phyloP scores from a whole-genome alignment of 1,140 invertebrate genomes.

The Megalonaias nervosa region DNA sequence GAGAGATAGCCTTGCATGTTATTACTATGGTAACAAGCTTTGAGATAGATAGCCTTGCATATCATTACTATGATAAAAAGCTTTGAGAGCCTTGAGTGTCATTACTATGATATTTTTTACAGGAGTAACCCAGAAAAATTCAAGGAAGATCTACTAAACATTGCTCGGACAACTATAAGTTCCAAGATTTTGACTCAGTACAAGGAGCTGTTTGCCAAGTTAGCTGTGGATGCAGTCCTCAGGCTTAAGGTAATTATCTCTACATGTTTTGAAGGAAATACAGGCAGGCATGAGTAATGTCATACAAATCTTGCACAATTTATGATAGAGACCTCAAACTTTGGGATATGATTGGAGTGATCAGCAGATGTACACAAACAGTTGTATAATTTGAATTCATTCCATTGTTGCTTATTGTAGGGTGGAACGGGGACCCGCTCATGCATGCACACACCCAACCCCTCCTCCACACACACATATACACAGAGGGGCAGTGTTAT shows the following conservation, averaged over 20 bases:
- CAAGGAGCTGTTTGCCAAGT: slow-evolving; percentile 96
- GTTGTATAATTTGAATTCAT: too few relatives aligned
- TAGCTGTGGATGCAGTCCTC: slow-evolving; percentile 96
- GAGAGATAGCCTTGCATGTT: too few relatives aligned
- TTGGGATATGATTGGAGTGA: too few relatives aligned
- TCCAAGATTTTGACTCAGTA: slow-evolving; percentile 99
- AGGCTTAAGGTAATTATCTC: slow-evolving; percentile 81
- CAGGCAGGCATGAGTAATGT: too few relatives aligned
- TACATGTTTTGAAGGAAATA: background rate
- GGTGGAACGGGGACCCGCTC: too few relatives aligned
- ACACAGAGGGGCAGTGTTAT: too few relatives aligned
- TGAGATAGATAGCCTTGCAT: background rate
- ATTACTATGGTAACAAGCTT: background rate
- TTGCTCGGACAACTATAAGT: slow-evolving; percentile 97
- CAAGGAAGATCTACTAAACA: slow-evolving; percentile 93
- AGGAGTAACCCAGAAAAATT: slow-evolving; percentile 86
- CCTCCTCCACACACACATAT: too few relatives aligned
- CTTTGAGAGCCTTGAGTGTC: background rate
- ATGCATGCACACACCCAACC: too few relatives aligned
- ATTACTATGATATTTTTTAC: slow-evolving; percentile 19
- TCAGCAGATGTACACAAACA: too few relatives aligned
- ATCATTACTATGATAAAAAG: background rate
- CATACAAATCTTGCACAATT: too few relatives aligned
- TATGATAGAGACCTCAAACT: too few relatives aligned
- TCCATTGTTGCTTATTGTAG: too few relatives aligned